Percentiles rank a stretch among this genome's conserved stretches.
Conservation (phyloP, 2,113 vertebrate species). For the Paramormyrops kingsleyae region DNA sequence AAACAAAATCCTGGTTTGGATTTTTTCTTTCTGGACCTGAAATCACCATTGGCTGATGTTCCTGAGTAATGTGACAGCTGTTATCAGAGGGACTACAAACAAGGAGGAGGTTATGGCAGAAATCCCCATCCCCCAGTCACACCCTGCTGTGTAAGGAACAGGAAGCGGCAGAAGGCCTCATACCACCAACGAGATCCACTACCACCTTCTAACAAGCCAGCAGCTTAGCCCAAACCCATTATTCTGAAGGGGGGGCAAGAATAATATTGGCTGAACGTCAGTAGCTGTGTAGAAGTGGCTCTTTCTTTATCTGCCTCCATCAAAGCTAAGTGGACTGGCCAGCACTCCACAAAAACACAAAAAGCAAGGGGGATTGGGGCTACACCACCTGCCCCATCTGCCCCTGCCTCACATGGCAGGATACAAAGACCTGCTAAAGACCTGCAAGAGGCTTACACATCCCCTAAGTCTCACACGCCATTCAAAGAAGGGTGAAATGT, state of each 20-base stretch:
- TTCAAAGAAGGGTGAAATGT: background rate
- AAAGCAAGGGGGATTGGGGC: background rate
- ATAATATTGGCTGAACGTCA: background rate
- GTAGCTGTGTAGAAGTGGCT: background rate
- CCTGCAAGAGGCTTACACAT: background rate
- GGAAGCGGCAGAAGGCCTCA: background rate
- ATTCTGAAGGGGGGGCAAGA: background rate
- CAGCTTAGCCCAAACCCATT: background rate
- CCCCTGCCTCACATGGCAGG: background rate
- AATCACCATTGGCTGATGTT: background rate
- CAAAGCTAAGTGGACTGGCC: background rate
- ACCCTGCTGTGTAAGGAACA: background rate
- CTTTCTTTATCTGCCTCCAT: background rate
- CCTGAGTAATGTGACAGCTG: background rate
- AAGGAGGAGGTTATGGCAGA: background rate
- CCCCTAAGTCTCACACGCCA: background rate
- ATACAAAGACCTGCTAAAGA: background rate
- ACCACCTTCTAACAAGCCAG: background rate
- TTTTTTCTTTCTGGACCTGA: no score
- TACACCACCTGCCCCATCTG: background rate
- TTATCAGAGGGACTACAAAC: background rate
- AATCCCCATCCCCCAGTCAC: background rate
- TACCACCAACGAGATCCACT: background rate
- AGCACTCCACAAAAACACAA: background rate
- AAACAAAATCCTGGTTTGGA: no score